Percentiles rank a stretch among this genome's conserved stretches.
phyloP scores from a whole-genome alignment of 2,113 vertebrate genomes.

The Spilogale gracilis region DNA sequence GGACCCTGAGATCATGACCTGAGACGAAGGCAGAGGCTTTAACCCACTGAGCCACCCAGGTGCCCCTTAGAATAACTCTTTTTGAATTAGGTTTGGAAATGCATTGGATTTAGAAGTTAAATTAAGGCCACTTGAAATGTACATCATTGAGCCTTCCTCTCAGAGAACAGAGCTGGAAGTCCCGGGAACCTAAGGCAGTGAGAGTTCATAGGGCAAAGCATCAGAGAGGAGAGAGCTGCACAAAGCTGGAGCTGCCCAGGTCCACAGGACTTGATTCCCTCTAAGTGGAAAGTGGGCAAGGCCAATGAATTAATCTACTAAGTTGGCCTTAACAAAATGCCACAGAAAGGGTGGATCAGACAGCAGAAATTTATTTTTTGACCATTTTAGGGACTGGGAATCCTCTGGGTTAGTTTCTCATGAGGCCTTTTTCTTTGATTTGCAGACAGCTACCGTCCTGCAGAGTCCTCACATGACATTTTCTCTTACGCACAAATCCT shows the following conservation, averaged over 20 bases:
- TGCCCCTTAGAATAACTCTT: not conserved
- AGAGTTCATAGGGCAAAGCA: not conserved
- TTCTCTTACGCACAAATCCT: fast-evolving
- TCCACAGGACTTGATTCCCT: not conserved
- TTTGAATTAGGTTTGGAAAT: not conserved
- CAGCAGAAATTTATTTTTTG: not conserved
- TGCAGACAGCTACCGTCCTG: not conserved
- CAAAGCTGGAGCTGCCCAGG: not conserved
- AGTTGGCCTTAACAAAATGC: not conserved
- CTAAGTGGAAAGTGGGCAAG: not conserved
- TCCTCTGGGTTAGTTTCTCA: not conserved
- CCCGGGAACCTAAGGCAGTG: not conserved
- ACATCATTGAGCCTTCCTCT: not conserved
- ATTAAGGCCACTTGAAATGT: not conserved
- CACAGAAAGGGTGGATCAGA: not conserved
- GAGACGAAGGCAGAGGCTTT: no score
- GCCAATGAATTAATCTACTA: not conserved
- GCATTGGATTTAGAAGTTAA: not conserved
- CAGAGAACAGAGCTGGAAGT: not conserved
- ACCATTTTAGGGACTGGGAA: not conserved
- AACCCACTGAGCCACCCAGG: no score
- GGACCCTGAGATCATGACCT: no score
- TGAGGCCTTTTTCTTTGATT: not conserved
- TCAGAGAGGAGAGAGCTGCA: not conserved
- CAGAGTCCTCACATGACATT: not conserved